Base-by-base conservation (phyloP, 2,888 invertebrate species). In the Mythimna albipuncta region DNA sequence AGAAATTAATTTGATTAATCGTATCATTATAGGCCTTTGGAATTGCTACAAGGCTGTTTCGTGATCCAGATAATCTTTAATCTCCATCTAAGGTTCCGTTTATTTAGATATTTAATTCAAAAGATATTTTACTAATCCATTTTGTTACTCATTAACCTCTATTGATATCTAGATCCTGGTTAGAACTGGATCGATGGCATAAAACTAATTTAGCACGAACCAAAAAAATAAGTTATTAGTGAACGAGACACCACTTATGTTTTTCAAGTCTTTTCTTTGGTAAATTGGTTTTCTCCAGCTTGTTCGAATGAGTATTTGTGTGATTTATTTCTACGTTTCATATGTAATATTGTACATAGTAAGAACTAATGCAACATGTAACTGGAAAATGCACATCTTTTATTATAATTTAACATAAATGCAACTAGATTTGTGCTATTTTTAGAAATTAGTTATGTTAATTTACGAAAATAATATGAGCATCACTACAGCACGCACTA, bases 1-100 rank as follows among this genome's bases (percentile, higher is more conserved):
- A 76, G 69, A 55, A 77, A 70, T 77, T 73, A 69, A 77, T 73
- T 72, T 77, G 63, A 81, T 75, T 69, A 75, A 80, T 80, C 50
- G 19, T 62, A 63, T 65, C 75, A 74, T 70, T 79, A 79, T 11
- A 63, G 11, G 32, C 10, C 16, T 41, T 59, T 41, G 35, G 32
- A 61, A 47, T 61, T 64, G 52, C 52, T 69, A 38, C 44, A 63
- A 78, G 26, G 5, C 9, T 69, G 38, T 58, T 69, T 83, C 50
- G 63, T 79, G 79, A 66, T 79, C 57, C 41, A 67, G 59, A 67
- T 67, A 44, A 61, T 82, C 54, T 32, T 50, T n/a, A 21, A 54
- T 26, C 38, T 13, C 21, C 54, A 64, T 76, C 54, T 65, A 52
- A 38, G 11, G 13, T 11, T 47, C 6, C 3, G 26, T 57, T 38